phyloP scores from a whole-genome alignment of 2,888 invertebrate species.

The Lysandra coridon region DNA sequence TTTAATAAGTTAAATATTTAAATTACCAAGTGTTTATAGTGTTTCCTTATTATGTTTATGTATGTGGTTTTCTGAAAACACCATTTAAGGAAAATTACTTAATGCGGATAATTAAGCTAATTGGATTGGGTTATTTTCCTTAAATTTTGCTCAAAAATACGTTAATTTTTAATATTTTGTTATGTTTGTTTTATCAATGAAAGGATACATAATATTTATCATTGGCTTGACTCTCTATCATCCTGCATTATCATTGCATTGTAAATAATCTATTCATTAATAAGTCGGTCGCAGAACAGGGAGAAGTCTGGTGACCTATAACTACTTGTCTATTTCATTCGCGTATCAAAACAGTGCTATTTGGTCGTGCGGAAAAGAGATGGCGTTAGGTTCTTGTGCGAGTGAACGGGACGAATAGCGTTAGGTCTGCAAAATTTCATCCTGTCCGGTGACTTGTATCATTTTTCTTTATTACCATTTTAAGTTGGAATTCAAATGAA shows the following conservation, averaged over 20 bases:
- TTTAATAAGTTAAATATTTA: not conserved
- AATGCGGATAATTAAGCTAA: not conserved
- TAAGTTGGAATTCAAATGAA: not conserved
- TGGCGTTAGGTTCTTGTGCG: not conserved
- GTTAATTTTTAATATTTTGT: not conserved
- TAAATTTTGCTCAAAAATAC: not conserved
- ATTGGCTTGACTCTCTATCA: slow-evolving; percentile 22
- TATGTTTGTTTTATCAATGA: slow-evolving; percentile 7
- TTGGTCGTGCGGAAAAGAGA: not conserved
- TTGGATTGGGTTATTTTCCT: not conserved
- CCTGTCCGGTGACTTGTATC: not conserved
- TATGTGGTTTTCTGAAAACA: not conserved
- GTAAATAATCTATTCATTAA: not conserved
- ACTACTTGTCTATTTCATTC: not conserved
- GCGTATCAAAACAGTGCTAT: not conserved
- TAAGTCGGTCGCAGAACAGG: not conserved
- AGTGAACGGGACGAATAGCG: not conserved
- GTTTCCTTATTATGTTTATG: not conserved
- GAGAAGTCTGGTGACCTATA: not conserved
- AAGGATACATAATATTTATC: slow-evolving; percentile 31
- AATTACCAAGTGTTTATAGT: not conserved
- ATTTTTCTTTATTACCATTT: not conserved
- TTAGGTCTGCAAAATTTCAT: not conserved
- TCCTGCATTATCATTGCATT: slow-evolving; percentile 16
- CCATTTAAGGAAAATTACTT: not conserved